A percentile compares a stretch with the other conserved stretches of the same genome.
phyloP scores from a whole-genome alignment of 2,888 invertebrate species.

The Drosophila borborema region DNA sequence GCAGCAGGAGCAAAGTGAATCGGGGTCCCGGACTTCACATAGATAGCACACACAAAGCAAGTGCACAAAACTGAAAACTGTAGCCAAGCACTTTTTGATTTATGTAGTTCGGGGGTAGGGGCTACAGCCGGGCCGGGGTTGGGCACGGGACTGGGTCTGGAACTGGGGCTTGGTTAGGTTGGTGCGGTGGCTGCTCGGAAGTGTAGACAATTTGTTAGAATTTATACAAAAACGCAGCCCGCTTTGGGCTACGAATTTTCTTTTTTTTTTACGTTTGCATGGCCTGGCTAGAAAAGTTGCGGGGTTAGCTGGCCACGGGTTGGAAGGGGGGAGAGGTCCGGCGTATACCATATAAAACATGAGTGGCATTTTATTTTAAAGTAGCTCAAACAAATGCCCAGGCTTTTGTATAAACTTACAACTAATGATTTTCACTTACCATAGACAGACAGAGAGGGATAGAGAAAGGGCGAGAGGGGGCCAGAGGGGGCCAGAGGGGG shows the following conservation, averaged over 20 bases:
- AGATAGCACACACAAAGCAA: slow-evolving; percentile 74
- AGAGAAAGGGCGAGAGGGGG: neutral
- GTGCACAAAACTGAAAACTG: slow-evolving; percentile 78
- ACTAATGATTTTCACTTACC: slow-evolving; percentile 77
- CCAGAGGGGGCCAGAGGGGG: neutral
- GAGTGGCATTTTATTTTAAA: slow-evolving; percentile 78
- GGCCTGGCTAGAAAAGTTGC: neutral
- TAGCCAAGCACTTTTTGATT: slow-evolving; percentile 80
- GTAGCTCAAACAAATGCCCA: slow-evolving; percentile 75
- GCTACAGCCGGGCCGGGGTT: neutral
- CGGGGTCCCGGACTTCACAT: slow-evolving; percentile 34
- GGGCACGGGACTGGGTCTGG: neutral
- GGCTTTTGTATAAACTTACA: slow-evolving; percentile 73
- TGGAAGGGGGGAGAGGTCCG: neutral
- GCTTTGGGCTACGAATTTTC: slow-evolving; percentile 57
- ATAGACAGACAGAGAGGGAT: slow-evolving; percentile 3
- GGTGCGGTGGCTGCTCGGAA: slow-evolving; percentile 59
- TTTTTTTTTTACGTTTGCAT: slow-evolving; percentile 12
- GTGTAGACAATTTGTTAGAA: slow-evolving; percentile 81
- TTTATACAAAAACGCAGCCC: slow-evolving; percentile 74
- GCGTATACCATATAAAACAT: slow-evolving; percentile 64
- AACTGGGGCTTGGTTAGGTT: neutral
- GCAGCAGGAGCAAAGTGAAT: slow-evolving; percentile 21
- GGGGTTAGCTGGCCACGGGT: neutral
- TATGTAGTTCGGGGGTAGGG: slow-evolving; percentile 32